Evolutionary conservation across 37 sponge, comb jelly and placozoan genomes (phyloP).

Genomic region (Corticium candelabrum): DNA sequence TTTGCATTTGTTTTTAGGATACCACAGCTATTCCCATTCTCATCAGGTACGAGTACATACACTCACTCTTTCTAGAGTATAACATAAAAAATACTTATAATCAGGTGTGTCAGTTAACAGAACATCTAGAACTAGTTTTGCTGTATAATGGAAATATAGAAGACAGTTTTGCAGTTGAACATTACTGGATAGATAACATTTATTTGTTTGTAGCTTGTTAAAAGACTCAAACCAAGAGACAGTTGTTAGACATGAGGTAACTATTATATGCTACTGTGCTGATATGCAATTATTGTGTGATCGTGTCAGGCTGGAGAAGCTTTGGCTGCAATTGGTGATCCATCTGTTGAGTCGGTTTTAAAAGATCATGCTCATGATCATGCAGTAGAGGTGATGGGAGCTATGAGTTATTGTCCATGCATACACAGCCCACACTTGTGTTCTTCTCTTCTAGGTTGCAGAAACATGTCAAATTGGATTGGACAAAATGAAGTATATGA

Average conservation of each 20-base stretch:
- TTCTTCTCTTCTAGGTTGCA: slow-evolving; percentile 31
- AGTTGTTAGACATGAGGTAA: slow-evolving; percentile 78
- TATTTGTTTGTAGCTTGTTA: slow-evolving; percentile 45
- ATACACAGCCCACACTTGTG: background rate
- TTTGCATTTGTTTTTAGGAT: too few relatives aligned
- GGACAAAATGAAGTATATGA: slow-evolving; percentile 30
- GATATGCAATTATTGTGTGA: background rate
- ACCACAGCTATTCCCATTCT: too few relatives aligned
- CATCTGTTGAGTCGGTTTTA: background rate
- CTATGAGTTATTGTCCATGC: background rate
- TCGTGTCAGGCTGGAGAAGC: slow-evolving; percentile 85
- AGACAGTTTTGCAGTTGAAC: too few relatives aligned
- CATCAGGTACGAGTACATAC: too few relatives aligned
- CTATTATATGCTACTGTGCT: background rate
- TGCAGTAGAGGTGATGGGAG: background rate
- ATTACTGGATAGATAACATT: too few relatives aligned
- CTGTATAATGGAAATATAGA: too few relatives aligned
- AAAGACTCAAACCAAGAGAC: slow-evolving; percentile 62
- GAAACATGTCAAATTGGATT: slow-evolving; percentile 83
- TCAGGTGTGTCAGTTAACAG: too few relatives aligned
- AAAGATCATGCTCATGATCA: background rate
- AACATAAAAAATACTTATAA: too few relatives aligned
- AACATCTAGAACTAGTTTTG: too few relatives aligned
- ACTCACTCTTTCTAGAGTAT: too few relatives aligned
- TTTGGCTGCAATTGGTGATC: slow-evolving; percentile 76